phyloP scores from a whole-genome alignment of 2,113 vertebrate species.

The Pelusios castaneus region DNA sequence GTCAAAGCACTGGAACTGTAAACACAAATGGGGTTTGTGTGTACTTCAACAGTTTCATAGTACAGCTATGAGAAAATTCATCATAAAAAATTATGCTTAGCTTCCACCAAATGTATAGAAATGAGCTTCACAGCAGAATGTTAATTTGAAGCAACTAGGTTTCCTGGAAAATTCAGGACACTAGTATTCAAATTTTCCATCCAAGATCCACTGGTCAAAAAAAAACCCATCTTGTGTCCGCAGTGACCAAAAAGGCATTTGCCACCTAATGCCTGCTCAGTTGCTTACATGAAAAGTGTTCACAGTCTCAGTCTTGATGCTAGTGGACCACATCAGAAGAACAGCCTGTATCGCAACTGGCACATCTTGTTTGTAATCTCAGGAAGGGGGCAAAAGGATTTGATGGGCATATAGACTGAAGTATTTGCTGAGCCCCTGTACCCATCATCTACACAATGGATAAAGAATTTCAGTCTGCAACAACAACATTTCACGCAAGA shows the following conservation, averaged over 20 bases:
- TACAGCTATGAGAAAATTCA: background rate
- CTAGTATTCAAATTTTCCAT: background rate
- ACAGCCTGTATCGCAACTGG: background rate
- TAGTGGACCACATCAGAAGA: accelerated
- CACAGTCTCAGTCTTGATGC: accelerated
- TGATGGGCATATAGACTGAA: background rate
- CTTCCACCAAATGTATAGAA: background rate
- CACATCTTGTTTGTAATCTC: accelerated
- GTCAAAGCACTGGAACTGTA: background rate
- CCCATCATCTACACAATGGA: accelerated
- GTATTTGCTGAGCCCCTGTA: accelerated
- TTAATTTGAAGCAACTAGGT: background rate
- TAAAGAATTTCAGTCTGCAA: background rate
- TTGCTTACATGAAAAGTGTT: background rate
- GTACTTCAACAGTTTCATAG: background rate
- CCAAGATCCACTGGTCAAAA: background rate
- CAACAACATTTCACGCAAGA: background rate
- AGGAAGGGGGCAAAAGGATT: background rate
- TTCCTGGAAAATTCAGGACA: background rate
- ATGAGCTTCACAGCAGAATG: background rate
- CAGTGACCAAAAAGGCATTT: background rate
- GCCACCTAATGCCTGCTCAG: background rate
- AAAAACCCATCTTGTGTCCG: background rate
- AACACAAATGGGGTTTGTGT: accelerated
- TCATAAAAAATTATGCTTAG: background rate